Base-by-base conservation (phyloP, 2,113 vertebrate genomes). In the Perca schrenkii region DNA sequence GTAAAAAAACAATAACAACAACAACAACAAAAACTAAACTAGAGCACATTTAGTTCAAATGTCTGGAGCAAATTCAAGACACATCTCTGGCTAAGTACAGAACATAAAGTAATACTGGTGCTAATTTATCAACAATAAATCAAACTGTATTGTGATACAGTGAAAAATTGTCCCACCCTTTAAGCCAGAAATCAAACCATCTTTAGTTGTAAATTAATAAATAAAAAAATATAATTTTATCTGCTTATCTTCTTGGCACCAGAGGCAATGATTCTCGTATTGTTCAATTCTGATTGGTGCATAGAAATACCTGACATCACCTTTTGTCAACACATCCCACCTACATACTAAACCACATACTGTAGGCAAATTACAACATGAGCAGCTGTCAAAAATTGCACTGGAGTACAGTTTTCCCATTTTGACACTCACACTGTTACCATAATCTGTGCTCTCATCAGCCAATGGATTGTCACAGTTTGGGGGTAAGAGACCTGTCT, bases 381-480 rank as follows among this genome's bases (percentile, higher is more conserved):
- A 66, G 43, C 52, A 54, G 53, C 15, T 66, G 49, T 46, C 46
- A 69, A 31, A 46, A 8, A 10, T 1, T 67, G 61, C n/a, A 53
- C 68, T 6, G 19, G 6, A 74, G 57, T 13, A 66, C 3, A 54
- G 0, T 56, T 40, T 13, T 25, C 40, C 16, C 5, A 8, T 66
- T 31, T 12, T 66, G 56, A 76, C 31, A 31, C 58, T 57, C 34
- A 21, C 17, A 66, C 54, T 22, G 40, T 68, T 73, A 49, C 54
- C 17, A 70, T 72, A 65, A 87, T 71, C 79, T 47, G 46, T 31
- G 82, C 49, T 65, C 56, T 87, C 63, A 74, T 80, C 77, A 64
- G 28, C 63, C 57, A 31, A 8, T 46, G 70, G 76, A 87, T 84
- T 68, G 86, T 76, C 63, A 73, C 74, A 80, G 75, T 6, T 75